Evolutionary conservation across 2,113 vertebrate genomes (phyloP).

Genomic region (Anarhynchus alexandrinus): DNA sequence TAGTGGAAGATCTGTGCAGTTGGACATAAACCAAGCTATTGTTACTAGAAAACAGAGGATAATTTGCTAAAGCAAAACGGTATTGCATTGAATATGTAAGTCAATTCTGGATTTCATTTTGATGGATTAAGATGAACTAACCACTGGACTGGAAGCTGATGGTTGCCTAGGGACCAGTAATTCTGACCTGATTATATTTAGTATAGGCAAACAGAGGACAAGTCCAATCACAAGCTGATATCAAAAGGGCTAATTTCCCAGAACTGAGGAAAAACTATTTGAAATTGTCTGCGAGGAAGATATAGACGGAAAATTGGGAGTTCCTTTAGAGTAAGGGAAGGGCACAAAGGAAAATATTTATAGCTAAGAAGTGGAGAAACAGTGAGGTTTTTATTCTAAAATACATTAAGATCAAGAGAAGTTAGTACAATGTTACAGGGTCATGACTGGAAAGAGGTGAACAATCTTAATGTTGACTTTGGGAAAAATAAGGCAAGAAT

Average conservation of each 20-base stretch:
- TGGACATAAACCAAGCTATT: slow-evolving; percentile 47
- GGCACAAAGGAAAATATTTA: neutral
- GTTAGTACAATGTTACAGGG: neutral
- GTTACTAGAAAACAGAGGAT: slow-evolving; percentile 34
- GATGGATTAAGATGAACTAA: slow-evolving; percentile 16
- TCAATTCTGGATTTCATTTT: neutral
- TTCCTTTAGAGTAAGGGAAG: neutral
- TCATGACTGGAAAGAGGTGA: neutral
- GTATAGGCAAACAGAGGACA: neutral
- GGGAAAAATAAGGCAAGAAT: neutral
- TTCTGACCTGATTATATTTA: slow-evolving; percentile 23
- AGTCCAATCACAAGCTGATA: neutral
- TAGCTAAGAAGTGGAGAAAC: neutral
- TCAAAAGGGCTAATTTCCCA: slow-evolving; percentile 2
- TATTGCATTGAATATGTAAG: neutral
- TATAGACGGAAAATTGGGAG: neutral
- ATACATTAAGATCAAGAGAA: neutral
- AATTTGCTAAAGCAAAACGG: slow-evolving; percentile 13
- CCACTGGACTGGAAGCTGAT: slow-evolving; percentile 6
- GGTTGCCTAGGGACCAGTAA: slow-evolving; percentile 31
- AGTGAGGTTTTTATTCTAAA: neutral
- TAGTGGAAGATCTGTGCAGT: slow-evolving; percentile 1
- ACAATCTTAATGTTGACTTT: neutral
- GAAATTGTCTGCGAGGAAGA: neutral
- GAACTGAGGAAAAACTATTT: neutral